These are phyloP conservation scores for Poecilia velifera DNA, from an alignment of 2,797 vertebrate genomes.

Conservation along the genomic window DNA sequence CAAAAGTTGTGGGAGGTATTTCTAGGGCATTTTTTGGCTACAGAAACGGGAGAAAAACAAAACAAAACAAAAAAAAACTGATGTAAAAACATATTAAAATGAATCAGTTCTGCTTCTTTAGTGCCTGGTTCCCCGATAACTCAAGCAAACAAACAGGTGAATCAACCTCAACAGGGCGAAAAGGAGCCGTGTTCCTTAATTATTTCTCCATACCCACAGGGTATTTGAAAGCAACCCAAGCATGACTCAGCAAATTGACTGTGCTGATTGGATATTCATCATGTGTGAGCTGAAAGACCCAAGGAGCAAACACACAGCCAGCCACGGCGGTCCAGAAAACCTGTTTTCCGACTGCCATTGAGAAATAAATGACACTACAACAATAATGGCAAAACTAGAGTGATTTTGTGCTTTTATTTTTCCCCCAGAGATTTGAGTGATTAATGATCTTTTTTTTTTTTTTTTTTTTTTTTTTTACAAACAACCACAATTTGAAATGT, in stretches of 20 bases:
- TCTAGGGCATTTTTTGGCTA: constrained; percentile 34
- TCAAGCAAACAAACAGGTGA: constrained; percentile 62
- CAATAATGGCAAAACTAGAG: not conserved
- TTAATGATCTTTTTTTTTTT: too few species aligned
- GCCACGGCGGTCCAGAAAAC: constrained; percentile 40
- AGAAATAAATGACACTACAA: constrained; percentile 27
- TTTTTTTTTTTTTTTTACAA: too few species aligned
- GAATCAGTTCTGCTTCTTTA: constrained; percentile 24
- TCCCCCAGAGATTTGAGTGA: not conserved
- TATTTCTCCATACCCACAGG: constrained; percentile 68
- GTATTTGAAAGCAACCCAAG: constrained; percentile 77
- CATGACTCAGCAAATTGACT: constrained; percentile 83
- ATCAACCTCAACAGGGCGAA: constrained; percentile 59
- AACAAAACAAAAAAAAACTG: constrained; percentile 35
- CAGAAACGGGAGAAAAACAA: constrained; percentile 6
- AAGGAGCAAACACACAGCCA: constrained; percentile 46
- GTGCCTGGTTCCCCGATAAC: constrained; percentile 52
- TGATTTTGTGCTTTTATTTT: not conserved
- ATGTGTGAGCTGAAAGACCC: constrained; percentile 56
- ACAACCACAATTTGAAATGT: not conserved
- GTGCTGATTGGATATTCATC: constrained; percentile 81
- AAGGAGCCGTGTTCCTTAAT: constrained; percentile 70
- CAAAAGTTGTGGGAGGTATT: constrained; percentile 34
- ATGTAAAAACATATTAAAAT: constrained; percentile 44
- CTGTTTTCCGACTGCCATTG: constrained; percentile 38